These are phyloP conservation scores for Syngnathus rostellatus DNA, from an alignment of 2,797 vertebrate genomes.

Conservation along the genomic window DNA sequence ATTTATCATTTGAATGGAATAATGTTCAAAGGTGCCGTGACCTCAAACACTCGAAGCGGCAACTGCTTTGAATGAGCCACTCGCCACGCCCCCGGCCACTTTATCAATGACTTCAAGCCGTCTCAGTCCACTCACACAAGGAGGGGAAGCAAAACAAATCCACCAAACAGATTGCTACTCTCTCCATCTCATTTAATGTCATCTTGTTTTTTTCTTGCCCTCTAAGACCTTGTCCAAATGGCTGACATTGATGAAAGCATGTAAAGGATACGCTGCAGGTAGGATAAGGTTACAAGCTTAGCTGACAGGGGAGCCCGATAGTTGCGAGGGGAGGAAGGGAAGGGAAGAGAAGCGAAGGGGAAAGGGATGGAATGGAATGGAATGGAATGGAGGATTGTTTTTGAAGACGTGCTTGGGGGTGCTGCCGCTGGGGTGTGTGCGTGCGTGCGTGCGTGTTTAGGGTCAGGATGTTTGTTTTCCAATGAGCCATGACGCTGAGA, in stretches of 20 bases:
- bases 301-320: constrained; percentile 32
- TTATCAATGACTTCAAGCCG: constrained; percentile 53
- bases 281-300: constrained; percentile 77
- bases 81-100: not conserved
- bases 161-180: constrained; percentile 23
- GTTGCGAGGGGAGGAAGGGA: too few relatives aligned
- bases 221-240: constrained; percentile 58
- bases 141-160: constrained; percentile 24
- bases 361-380: constrained; percentile 2
- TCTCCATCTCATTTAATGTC: constrained; percentile 48
- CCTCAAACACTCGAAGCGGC: too few relatives aligned
- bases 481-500: constrained; percentile 69
- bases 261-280: constrained; percentile 79
- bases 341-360: constrained; percentile 17
- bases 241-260: constrained; percentile 81
- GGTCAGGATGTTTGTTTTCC: constrained; percentile 70
- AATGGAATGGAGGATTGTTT: constrained; percentile 35
- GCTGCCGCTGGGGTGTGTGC: not conserved
- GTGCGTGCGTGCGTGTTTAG: constrained; percentile 15
- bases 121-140: constrained; percentile 17
- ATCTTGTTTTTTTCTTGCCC: constrained; percentile 52
- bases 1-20: too few relatives aligned
- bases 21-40: too few relatives aligned
- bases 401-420: not conserved
- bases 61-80: too few relatives aligned